Base-by-base conservation (phyloP, 1,140 invertebrate genomes). In the Aphelinus certus region DNA sequence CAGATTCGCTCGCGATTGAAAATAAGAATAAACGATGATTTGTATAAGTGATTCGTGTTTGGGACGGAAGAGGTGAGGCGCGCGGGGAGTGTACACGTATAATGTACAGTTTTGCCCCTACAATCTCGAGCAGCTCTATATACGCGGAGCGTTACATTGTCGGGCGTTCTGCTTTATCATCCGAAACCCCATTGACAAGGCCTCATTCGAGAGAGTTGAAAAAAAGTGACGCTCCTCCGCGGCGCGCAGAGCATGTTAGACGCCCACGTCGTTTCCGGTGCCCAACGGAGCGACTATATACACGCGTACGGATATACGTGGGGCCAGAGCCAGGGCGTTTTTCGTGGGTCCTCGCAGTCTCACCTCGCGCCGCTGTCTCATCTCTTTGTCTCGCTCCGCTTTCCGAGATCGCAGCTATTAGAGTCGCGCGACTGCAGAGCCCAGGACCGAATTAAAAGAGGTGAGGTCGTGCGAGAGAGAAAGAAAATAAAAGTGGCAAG, bases 201-300 rank as follows among this genome's bases (percentile, higher is more conserved):
- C 51, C 51, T 9, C n/a, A 55, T 62, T 68, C 53, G 26, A 66
- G 64, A 69, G 26, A 63, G 68, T 69, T 47, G n/a, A 69, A 26
- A 26, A 26, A 26, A 26, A 48, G 7, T 46, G 60, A 75, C 58
- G 66, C 46, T 56, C 67, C 51, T 75, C 53, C 43, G 49, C 3
- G 26, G 26, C 26, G 26, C 46, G n/a, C 4, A 45, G 3, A 10
- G 57, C 60, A 46, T 10, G 49, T 47, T 61, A 80, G 78, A 80
- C 78, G 82, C 81, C 81, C 80, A 82, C 81, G 78, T 79, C 63
- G 77, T 82, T 79, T 81, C 80, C 80, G 80, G 79, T 80, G 53
- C 45, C 48, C 47, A 51, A 70, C 56, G 43, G 48, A 61, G 46
- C 26, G 26, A 26, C 26, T 26, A 60, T 1, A 70, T 7, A 70